Base-by-base conservation (phyloP, 2,113 vertebrate genomes). In the Aepyceros melampus region DNA sequence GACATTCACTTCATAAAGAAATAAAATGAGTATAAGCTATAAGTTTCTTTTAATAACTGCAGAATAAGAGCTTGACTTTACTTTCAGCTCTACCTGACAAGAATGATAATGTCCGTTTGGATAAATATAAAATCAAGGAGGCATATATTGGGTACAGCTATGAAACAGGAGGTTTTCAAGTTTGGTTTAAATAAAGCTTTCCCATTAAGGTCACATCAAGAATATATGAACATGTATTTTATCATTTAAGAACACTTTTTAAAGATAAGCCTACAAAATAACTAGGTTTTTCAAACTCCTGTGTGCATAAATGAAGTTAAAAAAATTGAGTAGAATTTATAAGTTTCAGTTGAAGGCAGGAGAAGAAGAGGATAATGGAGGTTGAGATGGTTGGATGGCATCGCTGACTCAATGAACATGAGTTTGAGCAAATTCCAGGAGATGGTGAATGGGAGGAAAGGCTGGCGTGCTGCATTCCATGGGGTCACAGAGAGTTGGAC, bases 1-100 rank as follows among this genome's bases (percentile, higher is more conserved):
- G 45, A 27, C 40, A 89, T 82, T 76, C 17, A 51, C 49, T 96
- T 95, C 67, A 60, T 19, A 88, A 84, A 71, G 6, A 33, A 85
- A 94, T 29, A 92, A 33, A 94, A 33, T 76, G 53, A 53, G 33
- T 85, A 85, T n/a, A 92, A 94, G 33, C 11, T 56, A 0, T 25
- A 87, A 15, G 2, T 62, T 88, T 89, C 60, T 76, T 25, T 49
- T 87, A 62, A 49, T 87, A 88, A 82, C 29, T 94, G 47, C 13
- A 82, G 33, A 89, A 82, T 27, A 87, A 92, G 10, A 67, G 40
- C 60, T 23, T 33, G 56, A 76, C 31, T 92, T 87, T 49, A 23
- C 31, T 85, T 83, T 56, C 14, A 92, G 19, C 1, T 40, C 3
- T 10, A 47, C 7, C 16, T 86, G 36, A 58, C 78, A 84, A 87